A percentile compares a stretch with the other conserved stretches of the same genome.
phyloP scores from a whole-genome alignment of 1,140 invertebrate genomes.

The Drosophila sechellia region DNA sequence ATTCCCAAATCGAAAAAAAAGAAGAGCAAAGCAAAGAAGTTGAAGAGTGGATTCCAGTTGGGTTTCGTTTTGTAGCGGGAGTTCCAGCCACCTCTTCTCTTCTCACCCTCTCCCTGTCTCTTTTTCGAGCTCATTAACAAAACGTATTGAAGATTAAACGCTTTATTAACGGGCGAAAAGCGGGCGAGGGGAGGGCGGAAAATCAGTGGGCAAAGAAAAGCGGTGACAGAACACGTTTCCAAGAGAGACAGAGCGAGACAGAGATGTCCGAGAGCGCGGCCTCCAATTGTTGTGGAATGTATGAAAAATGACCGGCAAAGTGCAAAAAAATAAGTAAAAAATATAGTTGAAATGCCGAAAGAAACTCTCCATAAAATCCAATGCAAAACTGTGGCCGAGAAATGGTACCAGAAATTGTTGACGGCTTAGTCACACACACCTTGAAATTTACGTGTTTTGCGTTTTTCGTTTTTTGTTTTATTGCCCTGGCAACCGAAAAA shows the following conservation, averaged over 20 bases:
- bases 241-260: not conserved
- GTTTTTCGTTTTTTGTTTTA: constrained; percentile 42
- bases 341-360: constrained; percentile 42
- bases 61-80: constrained; percentile 70
- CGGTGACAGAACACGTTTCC: constrained; percentile 61
- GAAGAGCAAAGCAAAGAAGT: constrained; percentile 32
- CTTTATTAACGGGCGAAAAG: constrained; percentile 41
- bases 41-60: constrained; percentile 59
- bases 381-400: constrained; percentile 41
- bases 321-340: constrained; percentile 34
- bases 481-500: constrained; percentile 69
- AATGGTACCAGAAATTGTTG: constrained; percentile 64
- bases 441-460: constrained; percentile 51
- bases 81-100: constrained; percentile 13
- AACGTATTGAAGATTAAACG: constrained; percentile 73
- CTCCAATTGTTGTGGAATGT: constrained; percentile 41
- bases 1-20: not conserved
- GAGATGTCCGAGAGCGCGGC: constrained; percentile 14
- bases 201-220: constrained; percentile 45
- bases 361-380: constrained; percentile 56
- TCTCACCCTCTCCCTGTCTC: constrained; percentile 2
- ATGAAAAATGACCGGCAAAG: constrained; percentile 72
- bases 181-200: constrained; percentile 15
- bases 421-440: constrained; percentile 75
- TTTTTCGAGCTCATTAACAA: constrained; percentile 71